Conservation (phyloP, 2,888 invertebrate species). For the Cynaeus angustus region DNA sequence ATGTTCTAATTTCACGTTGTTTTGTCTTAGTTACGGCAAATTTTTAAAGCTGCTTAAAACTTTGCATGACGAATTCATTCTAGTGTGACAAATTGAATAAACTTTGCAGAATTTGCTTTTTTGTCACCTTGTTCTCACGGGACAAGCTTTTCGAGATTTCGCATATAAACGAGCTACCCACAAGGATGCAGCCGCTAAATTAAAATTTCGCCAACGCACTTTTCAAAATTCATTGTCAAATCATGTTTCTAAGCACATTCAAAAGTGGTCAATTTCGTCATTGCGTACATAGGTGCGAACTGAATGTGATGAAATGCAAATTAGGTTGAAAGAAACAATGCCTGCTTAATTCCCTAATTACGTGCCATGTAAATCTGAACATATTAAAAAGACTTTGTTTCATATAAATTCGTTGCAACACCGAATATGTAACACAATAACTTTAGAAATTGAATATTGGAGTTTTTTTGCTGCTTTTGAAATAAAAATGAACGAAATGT, state of each 20-base stretch:
- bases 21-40: too few relatives aligned
- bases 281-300: conserved; percentile 22
- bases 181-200: conserved; percentile 7
- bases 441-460: neutral
- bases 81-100: too few relatives aligned
- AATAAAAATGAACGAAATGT: conserved; percentile 14
- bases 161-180: neutral
- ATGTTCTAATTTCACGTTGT: too few relatives aligned
- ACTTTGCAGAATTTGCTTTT: too few relatives aligned
- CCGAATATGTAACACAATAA: too few relatives aligned
- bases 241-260: conserved; percentile 8
- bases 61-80: too few relatives aligned
- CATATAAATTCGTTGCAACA: neutral
- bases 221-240: conserved; percentile 18
- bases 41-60: too few relatives aligned
- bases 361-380: conserved; percentile 1
- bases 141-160: neutral
- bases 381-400: neutral
- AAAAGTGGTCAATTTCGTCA: conserved; percentile 17
- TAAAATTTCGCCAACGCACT: conserved; percentile 14
- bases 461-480: conserved; percentile 7
- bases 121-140: too few relatives aligned
- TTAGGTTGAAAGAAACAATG: conserved; percentile 27
- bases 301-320: conserved; percentile 33
- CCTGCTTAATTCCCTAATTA: conserved; percentile 19